Evolutionary conservation across 2,113 vertebrate genomes (phyloP), one percentile per base, ranked within the genome.

Genomic region (Pontoporia blainvillei): DNA sequence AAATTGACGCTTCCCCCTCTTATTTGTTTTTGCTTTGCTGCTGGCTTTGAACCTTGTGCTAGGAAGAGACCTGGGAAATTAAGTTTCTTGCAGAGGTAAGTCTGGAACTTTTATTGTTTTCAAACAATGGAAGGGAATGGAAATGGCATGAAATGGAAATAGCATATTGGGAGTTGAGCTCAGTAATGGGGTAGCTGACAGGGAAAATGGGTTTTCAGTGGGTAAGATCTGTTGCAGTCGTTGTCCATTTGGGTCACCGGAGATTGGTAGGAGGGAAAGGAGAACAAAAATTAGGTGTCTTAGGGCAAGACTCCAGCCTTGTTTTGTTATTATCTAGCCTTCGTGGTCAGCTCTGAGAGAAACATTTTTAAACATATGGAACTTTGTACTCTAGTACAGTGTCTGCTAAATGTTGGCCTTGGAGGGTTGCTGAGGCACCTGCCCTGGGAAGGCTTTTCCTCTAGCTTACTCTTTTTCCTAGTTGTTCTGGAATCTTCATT

Each of bases 1-100:
- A 88, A 83, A 96, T 75, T 96, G 86, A 96, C 91, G 79, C 61
- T 86, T 64, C 12, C 1, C 34, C 44, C 67, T 21, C 3, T 49
- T 57, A 71, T 94, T 98, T 96, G 79, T 95, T 89, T 97, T 83
- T 97, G 87, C 96, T 96, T 93, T 96, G 95, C 94, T 97, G 93
- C 88, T 97, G 96, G 89, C 96, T 96, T 97, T 96, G 62, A 96
- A 94, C 83, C 91, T 94, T 93, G 64, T 91, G 79, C 93, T 97
- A 98, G 98, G 96, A 97, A 96, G 97, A 97, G 90, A 87, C 96
- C 81, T 86, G 91, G 96, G 86, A 94, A 95, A 67, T 90, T 97
- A 94, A 96, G 46, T 94, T 89, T 93, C 73, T 94, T 95, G 91
- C 89, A 93, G 71, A 97, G 97, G 97, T 97, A 97, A 98, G 97